A percentile compares a stretch with the other conserved stretches of the same genome.
Evolutionary conservation across 2,888 invertebrate species (phyloP).

Genomic region (Plusia festucae): DNA sequence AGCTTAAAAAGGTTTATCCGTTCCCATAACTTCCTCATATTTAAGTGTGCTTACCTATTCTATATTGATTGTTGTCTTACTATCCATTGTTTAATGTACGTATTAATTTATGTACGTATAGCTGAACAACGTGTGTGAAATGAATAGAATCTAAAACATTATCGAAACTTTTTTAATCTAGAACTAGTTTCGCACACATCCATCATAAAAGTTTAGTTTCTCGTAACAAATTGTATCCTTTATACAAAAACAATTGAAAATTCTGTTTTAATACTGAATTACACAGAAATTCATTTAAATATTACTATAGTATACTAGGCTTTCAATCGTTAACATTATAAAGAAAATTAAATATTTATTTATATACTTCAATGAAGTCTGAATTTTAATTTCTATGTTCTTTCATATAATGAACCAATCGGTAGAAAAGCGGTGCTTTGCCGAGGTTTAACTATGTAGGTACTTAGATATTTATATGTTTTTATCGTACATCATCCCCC

Average conservation of each 20-base stretch:
- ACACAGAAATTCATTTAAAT: neutral
- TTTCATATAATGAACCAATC: too few species aligned
- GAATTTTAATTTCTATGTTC: neutral
- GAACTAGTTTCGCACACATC: neutral
- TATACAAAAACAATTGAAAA: neutral
- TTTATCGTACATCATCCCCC: neutral
- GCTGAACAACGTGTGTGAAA: neutral
- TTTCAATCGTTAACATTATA: neutral
- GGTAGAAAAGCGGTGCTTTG: too few species aligned
- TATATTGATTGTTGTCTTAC: neutral
- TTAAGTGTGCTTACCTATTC: too few species aligned
- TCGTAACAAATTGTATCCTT: neutral
- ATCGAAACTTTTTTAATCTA: neutral
- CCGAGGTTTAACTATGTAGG: too few species aligned
- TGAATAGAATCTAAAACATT: neutral
- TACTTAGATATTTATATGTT: neutral
- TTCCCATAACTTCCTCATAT: neutral
- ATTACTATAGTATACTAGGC: too few species aligned
- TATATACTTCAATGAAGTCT: neutral
- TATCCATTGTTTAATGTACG: neutral
- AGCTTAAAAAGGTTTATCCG: conserved; percentile 31
- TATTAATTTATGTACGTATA: too few species aligned
- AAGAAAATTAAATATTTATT: too few species aligned
- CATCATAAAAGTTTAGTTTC: neutral
- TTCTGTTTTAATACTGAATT: neutral